Base-by-base conservation (phyloP, 2,888 invertebrate genomes). In the Parthenolecanium corni region DNA sequence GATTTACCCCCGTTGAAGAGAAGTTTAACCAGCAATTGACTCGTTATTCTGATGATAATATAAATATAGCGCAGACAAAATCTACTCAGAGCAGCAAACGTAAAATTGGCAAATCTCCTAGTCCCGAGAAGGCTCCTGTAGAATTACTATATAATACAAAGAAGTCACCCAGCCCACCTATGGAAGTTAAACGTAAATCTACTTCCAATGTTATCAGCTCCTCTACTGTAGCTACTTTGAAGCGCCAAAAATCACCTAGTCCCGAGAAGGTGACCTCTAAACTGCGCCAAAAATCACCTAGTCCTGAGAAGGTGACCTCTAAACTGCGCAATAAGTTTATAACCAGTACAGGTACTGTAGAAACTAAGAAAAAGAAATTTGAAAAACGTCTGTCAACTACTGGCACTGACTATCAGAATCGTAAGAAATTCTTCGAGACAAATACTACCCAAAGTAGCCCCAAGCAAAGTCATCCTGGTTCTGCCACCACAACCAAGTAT, bases 381-480 rank as follows among this genome's bases (percentile, higher is more conserved):
- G 54, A 54, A 20, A 54, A 54, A 23, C 38, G 54, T 38, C 20
- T 54, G 14, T 54, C 40, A 2, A 51, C 51, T n/a, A 47, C 20
- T 24, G 31, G 36, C 31, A 4, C 18, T 12, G 75, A 77, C 25
- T 76, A 76, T 69, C 75, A 76, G 66, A 72, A 70, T 4, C 68
- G 72, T 64, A 71, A 67, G 64, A 51, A 66, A 40, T 65, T 67
- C 61, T 66, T 67, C 14, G 52, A 66, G 53, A 64, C 65, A 52
- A 42, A 44, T n/a, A 21, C 20, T 21, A 21, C 67, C 62, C 65
- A 65, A 65, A 16, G 65, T 49, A 54, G 65, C 52, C 24, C 40
- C 5, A 16, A 40, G 20, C 2, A 42, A 56, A 9, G 31, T 9
- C 31, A 9, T 31, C 31, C 6, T 14, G 20, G 2, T 20, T 6